Percentiles rank a stretch among this genome's conserved stretches.
These are phyloP conservation scores for Drosophila malerkotliana DNA, from an alignment of 1,140 invertebrate genomes.

Conservation along the genomic window DNA sequence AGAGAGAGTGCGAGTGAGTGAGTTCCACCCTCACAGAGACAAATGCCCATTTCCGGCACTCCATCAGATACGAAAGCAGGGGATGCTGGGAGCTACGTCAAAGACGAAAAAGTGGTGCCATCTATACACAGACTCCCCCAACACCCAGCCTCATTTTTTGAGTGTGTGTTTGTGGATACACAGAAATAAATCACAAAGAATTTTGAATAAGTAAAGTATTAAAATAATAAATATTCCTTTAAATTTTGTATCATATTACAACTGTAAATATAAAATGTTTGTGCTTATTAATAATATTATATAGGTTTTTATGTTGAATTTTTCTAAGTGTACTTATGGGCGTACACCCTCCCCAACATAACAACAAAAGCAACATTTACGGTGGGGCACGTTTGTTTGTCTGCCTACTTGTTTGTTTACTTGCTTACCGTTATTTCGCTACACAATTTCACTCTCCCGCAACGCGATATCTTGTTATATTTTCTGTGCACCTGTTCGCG, in stretches of 20 bases:
- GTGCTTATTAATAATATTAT: not conserved
- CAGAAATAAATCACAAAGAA: not conserved
- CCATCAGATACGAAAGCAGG: slow-evolving; percentile 13
- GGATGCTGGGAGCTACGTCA: slow-evolving; percentile 45
- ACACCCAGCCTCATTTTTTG: not conserved
- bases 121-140: slow-evolving; percentile 3
- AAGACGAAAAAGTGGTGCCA: slow-evolving; percentile 16
- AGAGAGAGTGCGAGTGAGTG: not conserved
- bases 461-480: slow-evolving; percentile 10
- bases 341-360: slow-evolving; percentile 25
- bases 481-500: slow-evolving; percentile 64
- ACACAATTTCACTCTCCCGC: slow-evolving; percentile 15
- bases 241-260: not conserved
- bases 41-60: slow-evolving; percentile 22
- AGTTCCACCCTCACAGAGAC: slow-evolving; percentile 10
- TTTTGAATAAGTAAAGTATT: not conserved
- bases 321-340: slow-evolving; percentile 15
- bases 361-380: slow-evolving; percentile 23
- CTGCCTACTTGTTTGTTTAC: slow-evolving; percentile 46
- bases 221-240: not conserved
- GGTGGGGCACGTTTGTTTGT: slow-evolving; percentile 30
- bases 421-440: slow-evolving; percentile 49
- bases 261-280: not conserved
- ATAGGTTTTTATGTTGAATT: not conserved
- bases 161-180: not conserved